Base-by-base conservation (phyloP, 2,888 invertebrate species). In the Rutpela maculata region DNA sequence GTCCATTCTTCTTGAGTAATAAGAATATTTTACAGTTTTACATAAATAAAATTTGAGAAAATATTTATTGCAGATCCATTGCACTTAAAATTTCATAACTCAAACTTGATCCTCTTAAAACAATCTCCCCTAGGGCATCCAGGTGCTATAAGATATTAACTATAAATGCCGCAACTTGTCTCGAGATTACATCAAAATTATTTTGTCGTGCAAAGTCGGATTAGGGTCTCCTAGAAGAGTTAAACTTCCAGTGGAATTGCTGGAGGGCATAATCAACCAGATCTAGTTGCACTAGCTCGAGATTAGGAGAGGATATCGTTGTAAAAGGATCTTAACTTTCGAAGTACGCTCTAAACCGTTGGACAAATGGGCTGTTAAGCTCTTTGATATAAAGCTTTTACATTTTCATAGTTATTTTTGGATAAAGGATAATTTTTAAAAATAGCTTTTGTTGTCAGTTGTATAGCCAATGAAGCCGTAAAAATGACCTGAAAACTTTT, bases 121-220 rank as follows among this genome's bases (percentile, higher is more conserved):
- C 19, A 59, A 2, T 35, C 22, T 22, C 19, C 17, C 17, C 17
- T 11, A 19, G 18, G 19, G 57, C 12, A 26, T 56, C 31, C n/a
- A 19, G 69, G 35, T 55, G 22, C 22, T 75, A 56, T 31, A 72
- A 57, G 63, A 57, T 43, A 72, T 78, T 78, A 78, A 60, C 70
- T 76, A 60, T 55, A 75, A 71, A 74, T 69, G 57, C 68, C 76
- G 11, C 69, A 72, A 76, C 74, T 74, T 55, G 72, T 70, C 73
- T 73, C n/a, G 59, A 76, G 78, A 80, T 78, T 74, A 80, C 71
- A 63, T 72, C 71, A 73, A 78, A 80, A 80, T 79, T 78, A 75
- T 77, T 79, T 74, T 50, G 50, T 65, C 50, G 77, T 38, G 75
- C 68, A 66, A 59, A 69, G 60, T 12, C 62, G 75, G 77, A 77